Evolutionary conservation across 2,888 invertebrate species (phyloP).

Genomic region (Caenorhabditis virilis): DNA sequence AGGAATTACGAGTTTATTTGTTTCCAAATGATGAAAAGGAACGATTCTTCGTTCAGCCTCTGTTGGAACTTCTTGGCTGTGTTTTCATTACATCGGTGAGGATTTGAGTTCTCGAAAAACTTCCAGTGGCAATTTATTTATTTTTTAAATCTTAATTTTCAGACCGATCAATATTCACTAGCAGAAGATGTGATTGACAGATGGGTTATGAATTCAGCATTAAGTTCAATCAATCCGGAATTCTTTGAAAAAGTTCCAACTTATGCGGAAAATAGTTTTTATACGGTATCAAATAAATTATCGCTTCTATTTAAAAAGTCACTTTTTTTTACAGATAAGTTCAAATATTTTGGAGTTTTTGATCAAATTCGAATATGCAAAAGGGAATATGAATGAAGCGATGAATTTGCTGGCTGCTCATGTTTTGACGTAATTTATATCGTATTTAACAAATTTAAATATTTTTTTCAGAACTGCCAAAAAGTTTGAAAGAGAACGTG

Average conservation of each 20-base stretch:
- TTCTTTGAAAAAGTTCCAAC: constrained; percentile 5
- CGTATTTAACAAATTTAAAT: neutral
- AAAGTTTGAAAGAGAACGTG: neutral
- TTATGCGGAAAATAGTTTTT: constrained; percentile 8
- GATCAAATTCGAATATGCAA: neutral
- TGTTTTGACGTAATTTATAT: neutral
- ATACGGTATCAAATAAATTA: no score
- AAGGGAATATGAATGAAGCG: neutral
- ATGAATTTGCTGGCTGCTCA: neutral
- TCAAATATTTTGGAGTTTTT: constrained; percentile 4
- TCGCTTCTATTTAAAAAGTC: no score
- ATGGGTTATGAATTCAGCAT: neutral
- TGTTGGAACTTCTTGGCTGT: constrained; percentile 21
- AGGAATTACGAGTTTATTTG: neutral
- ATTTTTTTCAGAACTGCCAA: neutral
- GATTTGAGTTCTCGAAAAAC: neutral
- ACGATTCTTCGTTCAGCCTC: constrained; percentile 16
- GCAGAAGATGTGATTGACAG: constrained; percentile 14
- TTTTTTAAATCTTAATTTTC: no score
- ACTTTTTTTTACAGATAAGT: constrained; percentile 2
- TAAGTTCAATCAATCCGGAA: neutral
- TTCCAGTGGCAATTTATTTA: neutral
- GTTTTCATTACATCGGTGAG: constrained; percentile 14
- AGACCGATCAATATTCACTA: constrained; percentile 9
- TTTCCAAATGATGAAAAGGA: neutral